These are phyloP conservation scores for Drosophila pseudotalamancana DNA, from an alignment of 2,888 invertebrate species.

Conservation along the genomic window DNA sequence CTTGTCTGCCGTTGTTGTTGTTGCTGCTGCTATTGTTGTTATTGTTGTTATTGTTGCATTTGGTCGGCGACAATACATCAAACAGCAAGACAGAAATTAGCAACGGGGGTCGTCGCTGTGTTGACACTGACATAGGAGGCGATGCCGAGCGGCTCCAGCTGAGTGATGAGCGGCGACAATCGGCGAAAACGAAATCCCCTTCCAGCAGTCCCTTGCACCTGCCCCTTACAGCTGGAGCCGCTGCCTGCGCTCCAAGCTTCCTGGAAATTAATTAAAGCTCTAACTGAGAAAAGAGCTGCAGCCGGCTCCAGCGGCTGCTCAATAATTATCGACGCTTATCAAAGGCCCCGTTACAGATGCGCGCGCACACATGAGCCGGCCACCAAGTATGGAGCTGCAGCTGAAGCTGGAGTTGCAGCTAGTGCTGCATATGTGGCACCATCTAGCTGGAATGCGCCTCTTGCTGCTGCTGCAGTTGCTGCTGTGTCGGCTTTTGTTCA, in stretches of 20 bases:
- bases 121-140: slow-evolving; percentile 74
- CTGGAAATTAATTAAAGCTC: slow-evolving; percentile 77
- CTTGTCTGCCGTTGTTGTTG: slow-evolving; percentile 36
- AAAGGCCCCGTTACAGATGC: slow-evolving; percentile 79
- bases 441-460: slow-evolving; percentile 64
- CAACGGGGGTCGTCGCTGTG: slow-evolving; percentile 71
- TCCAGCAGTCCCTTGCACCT: slow-evolving; percentile 28
- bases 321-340: slow-evolving; percentile 83
- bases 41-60: too few species aligned
- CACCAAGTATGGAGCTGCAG: slow-evolving; percentile 50
- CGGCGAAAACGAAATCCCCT: slow-evolving; percentile 65
- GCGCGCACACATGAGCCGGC: slow-evolving; percentile 63
- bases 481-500: slow-evolving; percentile 68
- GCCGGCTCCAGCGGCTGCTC: slow-evolving; percentile 46
- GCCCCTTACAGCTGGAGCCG: not conserved
- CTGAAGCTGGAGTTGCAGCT: slow-evolving; percentile 14
- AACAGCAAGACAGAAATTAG: slow-evolving; percentile 70
- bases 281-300: slow-evolving; percentile 42
- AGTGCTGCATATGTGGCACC: slow-evolving; percentile 44
- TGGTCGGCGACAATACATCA: slow-evolving; percentile 75
- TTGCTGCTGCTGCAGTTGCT: slow-evolving; percentile 26
- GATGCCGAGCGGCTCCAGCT: slow-evolving; percentile 53
- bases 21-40: slow-evolving; percentile 12
- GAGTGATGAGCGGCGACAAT: slow-evolving; percentile 79
- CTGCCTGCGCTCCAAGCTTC: slow-evolving; percentile 65